Evolutionary conservation across 2,113 vertebrate species (phyloP), one percentile per base, ranked within the genome.

Genomic region (Pontoporia blainvillei): DNA sequence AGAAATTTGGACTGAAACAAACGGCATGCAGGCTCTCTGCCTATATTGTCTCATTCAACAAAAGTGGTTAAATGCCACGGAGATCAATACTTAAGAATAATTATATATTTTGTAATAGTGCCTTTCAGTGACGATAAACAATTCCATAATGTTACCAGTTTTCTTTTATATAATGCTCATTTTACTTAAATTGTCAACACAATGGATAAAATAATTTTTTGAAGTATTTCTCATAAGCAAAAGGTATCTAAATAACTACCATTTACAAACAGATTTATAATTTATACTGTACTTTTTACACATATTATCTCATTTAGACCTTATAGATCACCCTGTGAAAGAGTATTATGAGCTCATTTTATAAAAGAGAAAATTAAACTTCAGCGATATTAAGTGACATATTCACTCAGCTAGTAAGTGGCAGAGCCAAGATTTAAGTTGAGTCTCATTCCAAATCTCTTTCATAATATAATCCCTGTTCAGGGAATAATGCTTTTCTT

Each of bases 131-230:
- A 41, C n/a, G 29, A 87, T 91, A 82, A 83, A 84, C 59, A 75
- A 88, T 34, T 76, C 29, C 46, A 91, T 83, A 89, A 97, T 72
- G 18, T 69, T 44, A 96, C 29, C 39, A 96, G 52, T n/a, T 90
- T 15, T 69, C 5, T 75, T 89, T 76, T 90, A 90, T 20, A 62
- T 44, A 84, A 95, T 57, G 8, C 31, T 85, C 5, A 92, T 44
- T 95, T 75, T 89, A 94, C 11, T 91, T 91, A 90, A 69, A 95
- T 27, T 95, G 67, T 83, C 20, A 84, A 83, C 27, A 86, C 13
- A 88, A 59, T n/a, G 10, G 8, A 54, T 81, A 62, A 87, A 67
- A 90, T 10, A 36, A 83, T 11, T 34, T 67, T 78, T 75, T 49
- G 57, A 66, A 83, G 67, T 82, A 82, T 36, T 67, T 21, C 25